phyloP scores from a whole-genome alignment of 2,888 invertebrate genomes.

The Mimas tiliae region DNA sequence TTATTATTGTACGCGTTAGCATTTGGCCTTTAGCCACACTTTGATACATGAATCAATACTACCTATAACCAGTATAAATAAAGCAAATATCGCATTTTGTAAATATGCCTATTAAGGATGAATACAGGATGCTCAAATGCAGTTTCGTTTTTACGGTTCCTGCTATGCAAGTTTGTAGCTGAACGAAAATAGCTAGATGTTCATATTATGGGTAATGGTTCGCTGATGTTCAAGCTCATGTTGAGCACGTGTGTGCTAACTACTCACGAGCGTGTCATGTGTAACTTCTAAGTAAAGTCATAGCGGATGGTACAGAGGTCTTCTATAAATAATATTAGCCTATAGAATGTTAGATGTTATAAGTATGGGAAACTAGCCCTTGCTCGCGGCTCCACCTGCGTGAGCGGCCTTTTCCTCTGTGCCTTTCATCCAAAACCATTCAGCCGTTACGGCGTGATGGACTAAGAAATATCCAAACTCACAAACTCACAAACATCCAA shows the following conservation, averaged over 20 bases:
- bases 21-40: too few species aligned
- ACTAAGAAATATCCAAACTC: too few species aligned
- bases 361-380: too few species aligned
- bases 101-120: background rate
- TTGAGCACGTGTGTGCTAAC: conserved; percentile 11
- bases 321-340: background rate
- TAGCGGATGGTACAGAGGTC: conserved; percentile 1
- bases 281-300: background rate
- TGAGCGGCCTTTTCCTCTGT: too few species aligned
- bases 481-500: too few species aligned
- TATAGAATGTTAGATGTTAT: too few species aligned
- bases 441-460: too few species aligned
- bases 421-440: too few species aligned
- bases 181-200: conserved; percentile 37
- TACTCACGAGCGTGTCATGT: background rate
- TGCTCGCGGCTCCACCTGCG: too few species aligned
- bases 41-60: background rate
- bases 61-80: background rate
- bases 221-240: conserved; percentile 59
- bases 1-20: background rate
- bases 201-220: conserved; percentile 47
- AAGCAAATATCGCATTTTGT: background rate
- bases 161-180: conserved; percentile 42
- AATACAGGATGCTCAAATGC: conserved; percentile 39
- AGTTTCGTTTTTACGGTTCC: conserved; percentile 30